Base-by-base conservation (phyloP, 2,888 invertebrate genomes). In the Epistrophella euchroma region DNA sequence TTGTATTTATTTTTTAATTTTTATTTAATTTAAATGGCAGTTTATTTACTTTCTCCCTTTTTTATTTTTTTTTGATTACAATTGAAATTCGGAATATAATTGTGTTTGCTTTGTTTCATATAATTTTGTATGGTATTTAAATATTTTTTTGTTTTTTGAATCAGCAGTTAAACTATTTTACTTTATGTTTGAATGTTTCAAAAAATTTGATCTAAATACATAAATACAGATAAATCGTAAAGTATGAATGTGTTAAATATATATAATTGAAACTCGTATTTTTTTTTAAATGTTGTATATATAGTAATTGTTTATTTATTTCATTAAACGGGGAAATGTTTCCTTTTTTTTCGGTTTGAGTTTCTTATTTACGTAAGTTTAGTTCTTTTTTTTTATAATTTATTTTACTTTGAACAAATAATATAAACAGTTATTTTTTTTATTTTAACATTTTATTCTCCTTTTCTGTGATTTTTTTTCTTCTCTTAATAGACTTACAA, bases 91-190 rank as follows among this genome's bases (percentile, higher is more conserved):
- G 80, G 77, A 82, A 86, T 82, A 81, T 45, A 56, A 74, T 68
- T 68, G 56, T 66, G 56, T 66, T 35, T 56, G 56, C 52, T 47
- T 25, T 22, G 9, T 0, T 73, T 32, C 68, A 75, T 56, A 17
- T 32, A 68, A 32, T 19, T 86, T 72, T 64, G 13, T 52, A 52
- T 52, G 15, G 7, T 52, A 52, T 52, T 52, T 52, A 25, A 25
- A 55, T 50, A 9, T 75, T 72, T 66, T 72, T 85, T 35, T 80
- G 22, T 84, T 22, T 35, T 28, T 88, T 89, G 50, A 90, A 89
- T 89, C 88, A 89, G 89, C 90, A 90, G 88, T 89, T 88, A 80
- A 45, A 89, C 89, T 88, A 22, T 37, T 60, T 66, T 81, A 50
- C 43, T 88, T 88, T 73, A 88, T 62, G 80, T 87, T 79, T 73